A percentile compares a stretch with the other conserved stretches of the same genome.
Evolutionary conservation across 2,797 vertebrate species (phyloP).

Genomic region (Cyclura pinguis): DNA sequence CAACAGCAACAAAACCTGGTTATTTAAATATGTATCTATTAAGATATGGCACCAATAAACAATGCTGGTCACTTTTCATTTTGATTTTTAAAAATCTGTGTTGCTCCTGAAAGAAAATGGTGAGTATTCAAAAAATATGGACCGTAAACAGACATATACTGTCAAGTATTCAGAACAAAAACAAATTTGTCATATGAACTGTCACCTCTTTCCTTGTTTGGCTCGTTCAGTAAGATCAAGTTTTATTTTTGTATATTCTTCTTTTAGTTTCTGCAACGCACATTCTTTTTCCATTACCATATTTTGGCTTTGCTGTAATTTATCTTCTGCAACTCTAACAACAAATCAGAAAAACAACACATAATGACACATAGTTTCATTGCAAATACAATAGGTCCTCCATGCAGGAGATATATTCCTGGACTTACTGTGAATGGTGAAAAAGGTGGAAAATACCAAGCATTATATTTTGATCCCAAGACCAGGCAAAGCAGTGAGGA

Average conservation of each 20-base stretch:
- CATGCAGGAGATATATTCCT: too few relatives aligned
- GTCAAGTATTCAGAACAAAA: constrained; percentile 15
- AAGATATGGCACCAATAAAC: background rate
- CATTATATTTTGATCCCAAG: too few relatives aligned
- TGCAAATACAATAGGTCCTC: background rate
- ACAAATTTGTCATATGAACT: constrained; percentile 51
- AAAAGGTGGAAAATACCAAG: too few relatives aligned
- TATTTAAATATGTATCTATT: background rate
- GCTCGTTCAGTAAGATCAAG: constrained; percentile 82
- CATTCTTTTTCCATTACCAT: constrained; percentile 83
- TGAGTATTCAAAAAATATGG: background rate
- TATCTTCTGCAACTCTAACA: constrained; percentile 85
- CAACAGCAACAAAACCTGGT: background rate
- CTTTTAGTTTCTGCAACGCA: constrained; percentile 79
- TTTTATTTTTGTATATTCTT: constrained; percentile 83
- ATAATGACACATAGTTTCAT: too few relatives aligned
- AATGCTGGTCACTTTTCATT: background rate
- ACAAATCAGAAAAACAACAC: constrained; percentile 18
- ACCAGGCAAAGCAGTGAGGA: too few relatives aligned
- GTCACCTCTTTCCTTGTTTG: constrained; percentile 85
- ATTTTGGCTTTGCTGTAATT: constrained; percentile 82
- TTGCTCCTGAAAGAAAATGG: background rate
- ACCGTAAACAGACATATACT: background rate
- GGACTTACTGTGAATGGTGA: too few relatives aligned
- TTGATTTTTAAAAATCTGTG: background rate